Conservation (phyloP, 1,140 invertebrate species). For the Tenebrio molitor region DNA sequence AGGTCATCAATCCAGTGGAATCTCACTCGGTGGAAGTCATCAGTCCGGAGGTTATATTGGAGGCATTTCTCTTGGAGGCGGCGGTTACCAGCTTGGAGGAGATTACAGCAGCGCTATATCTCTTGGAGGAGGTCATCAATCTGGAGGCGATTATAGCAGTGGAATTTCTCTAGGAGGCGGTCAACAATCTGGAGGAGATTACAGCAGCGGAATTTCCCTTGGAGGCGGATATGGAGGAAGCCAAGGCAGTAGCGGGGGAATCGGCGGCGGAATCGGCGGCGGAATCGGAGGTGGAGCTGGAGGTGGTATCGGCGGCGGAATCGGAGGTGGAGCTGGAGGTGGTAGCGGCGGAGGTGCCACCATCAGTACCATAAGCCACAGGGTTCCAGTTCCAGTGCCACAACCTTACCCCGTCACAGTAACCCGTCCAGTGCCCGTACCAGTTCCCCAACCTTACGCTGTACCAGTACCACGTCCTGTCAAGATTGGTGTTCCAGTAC, state of each 20-base stretch:
- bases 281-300: constrained; percentile 43
- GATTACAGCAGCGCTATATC: not conserved
- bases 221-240: constrained; percentile 36
- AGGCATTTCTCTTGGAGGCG: constrained; percentile 47
- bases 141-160: not conserved
- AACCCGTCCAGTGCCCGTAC: constrained; percentile 67
- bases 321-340: constrained; percentile 54
- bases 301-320: constrained; percentile 52
- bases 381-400: constrained; percentile 60
- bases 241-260: constrained; percentile 24
- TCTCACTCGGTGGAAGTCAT: too few relatives aligned
- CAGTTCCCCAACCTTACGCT: constrained; percentile 64
- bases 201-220: constrained; percentile 22
- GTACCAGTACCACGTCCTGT: constrained; percentile 64
- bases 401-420: constrained; percentile 66
- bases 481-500: constrained; percentile 65
- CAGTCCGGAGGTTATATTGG: constrained; percentile 12
- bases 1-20: too few relatives aligned
- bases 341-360: constrained; percentile 51
- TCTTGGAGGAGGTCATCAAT: constrained; percentile 11
- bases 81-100: not conserved
- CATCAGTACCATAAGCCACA: constrained; percentile 55
- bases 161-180: not conserved
- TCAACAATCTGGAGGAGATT: constrained; percentile 13
- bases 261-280: constrained; percentile 50